Evolutionary conservation across 2,888 invertebrate genomes (phyloP).

Genomic region (Margaritifera margaritifera): DNA sequence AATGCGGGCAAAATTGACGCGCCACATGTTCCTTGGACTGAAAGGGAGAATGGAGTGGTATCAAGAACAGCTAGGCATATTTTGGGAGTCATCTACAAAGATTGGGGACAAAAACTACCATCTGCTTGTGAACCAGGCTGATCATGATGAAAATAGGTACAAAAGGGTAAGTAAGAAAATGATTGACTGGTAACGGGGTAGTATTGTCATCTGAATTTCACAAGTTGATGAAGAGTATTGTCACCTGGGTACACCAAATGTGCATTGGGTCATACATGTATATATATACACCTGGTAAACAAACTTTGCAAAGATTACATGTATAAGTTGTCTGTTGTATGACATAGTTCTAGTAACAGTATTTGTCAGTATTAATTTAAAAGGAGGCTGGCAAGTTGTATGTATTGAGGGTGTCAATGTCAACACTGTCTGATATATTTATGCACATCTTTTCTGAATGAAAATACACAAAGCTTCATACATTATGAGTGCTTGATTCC

Average conservation of each 20-base stretch:
- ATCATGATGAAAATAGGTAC: neutral
- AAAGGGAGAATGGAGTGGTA: neutral
- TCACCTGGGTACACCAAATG: neutral
- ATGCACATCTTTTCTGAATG: too few relatives aligned
- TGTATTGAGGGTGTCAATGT: too few relatives aligned
- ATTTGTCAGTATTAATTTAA: too few relatives aligned
- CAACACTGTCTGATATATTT: too few relatives aligned
- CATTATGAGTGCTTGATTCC: too few relatives aligned
- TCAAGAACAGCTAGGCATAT: neutral
- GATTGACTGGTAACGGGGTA: too few relatives aligned
- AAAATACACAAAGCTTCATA: too few relatives aligned
- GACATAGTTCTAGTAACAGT: too few relatives aligned
- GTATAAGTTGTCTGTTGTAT: too few relatives aligned
- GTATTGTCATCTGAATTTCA: too few relatives aligned
- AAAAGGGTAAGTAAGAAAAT: neutral
- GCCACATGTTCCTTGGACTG: slow-evolving; percentile 18
- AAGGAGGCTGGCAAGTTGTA: too few relatives aligned
- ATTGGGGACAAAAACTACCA: neutral
- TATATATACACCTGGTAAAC: neutral
- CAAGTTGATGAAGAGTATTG: neutral
- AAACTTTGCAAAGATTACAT: too few relatives aligned
- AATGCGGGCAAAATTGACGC: slow-evolving; percentile 49
- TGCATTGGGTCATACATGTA: neutral
- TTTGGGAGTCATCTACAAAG: neutral
- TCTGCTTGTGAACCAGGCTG: neutral